Evolutionary conservation across 30 jellyfish, hydroid and myxozoan species (phyloP), one percentile per base, ranked within the genome.

Genomic region (Turritopsis rubra): DNA sequence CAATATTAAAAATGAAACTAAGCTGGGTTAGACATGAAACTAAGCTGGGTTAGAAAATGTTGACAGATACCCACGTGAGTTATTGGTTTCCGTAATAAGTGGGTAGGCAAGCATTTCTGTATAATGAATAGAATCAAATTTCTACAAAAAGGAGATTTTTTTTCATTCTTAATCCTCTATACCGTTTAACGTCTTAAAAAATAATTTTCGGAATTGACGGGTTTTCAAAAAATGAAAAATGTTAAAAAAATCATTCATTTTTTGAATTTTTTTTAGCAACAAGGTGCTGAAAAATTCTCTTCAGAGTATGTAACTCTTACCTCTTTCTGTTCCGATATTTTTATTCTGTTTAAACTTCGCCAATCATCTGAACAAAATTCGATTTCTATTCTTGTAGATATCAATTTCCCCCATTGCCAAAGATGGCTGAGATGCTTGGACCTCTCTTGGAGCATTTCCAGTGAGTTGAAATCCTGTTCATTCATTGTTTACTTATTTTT

Each of bases 201-300:
- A n/a, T n/a, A n/a, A n/a, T n/a, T n/a, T n/a, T n/a, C n/a, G n/a
- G n/a, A n/a, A n/a, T n/a, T n/a, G n/a, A n/a, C n/a, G 60, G 13
- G 60, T 41, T 41, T 41, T 41, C 60, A 13, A 41, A 13, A 41
- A 13, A n/a, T n/a, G n/a, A n/a, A 5, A 41, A 41, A 3, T 13
- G 13, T 13, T 41, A 41, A 3, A 41, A 13, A 3, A 41, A 3
- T 41, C 5, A 3, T 41, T 27, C 18, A 1, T 21, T 79, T 28
- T 73, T 18, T 75, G 53, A 21, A 16, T 78, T 78, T 24, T 24
- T 86, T 85, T 28, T 81, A 91, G 97, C 97, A 91, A 91, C 93
- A 87, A 82, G 97, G 97, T 75, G 97, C 97, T 73, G 97, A 91
- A 53, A 91, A 91, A 82, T 86, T 91, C 79, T 91, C 97, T 20